phyloP scores from a whole-genome alignment of 2,113 vertebrate genomes.

The Gorsachius goisagi region DNA sequence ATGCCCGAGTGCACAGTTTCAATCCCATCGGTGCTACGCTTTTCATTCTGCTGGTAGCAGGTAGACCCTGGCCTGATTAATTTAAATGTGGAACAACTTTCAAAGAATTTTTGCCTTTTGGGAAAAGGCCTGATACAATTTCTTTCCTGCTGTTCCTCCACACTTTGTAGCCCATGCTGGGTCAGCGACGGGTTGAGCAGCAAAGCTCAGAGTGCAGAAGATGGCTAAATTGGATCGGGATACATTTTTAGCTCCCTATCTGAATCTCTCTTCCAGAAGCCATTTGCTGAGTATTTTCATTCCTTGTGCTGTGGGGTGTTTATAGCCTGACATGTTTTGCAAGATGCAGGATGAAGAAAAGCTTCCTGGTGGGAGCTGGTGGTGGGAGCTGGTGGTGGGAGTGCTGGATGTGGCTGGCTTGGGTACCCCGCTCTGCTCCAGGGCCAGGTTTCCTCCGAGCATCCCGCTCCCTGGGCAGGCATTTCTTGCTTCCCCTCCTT shows the following conservation, averaged over 20 bases:
- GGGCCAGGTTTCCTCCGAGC: not conserved
- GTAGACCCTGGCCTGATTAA: not conserved
- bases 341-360: not conserved
- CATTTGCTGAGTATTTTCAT: not conserved
- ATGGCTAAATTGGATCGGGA: accelerated
- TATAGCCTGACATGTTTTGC: accelerated
- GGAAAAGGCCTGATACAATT: accelerated
- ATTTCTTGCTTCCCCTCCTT: too few species aligned
- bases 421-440: not conserved
- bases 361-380: not conserved
- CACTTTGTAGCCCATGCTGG: accelerated
- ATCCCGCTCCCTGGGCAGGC: not conserved
- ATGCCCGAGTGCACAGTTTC: accelerated
- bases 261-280: not conserved
- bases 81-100: not conserved
- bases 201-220: not conserved
- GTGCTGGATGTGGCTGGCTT: not conserved
- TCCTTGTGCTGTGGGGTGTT: not conserved
- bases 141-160: not conserved
- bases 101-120: not conserved
- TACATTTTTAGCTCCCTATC: not conserved
- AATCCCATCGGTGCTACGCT: accelerated
- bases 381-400: not conserved
- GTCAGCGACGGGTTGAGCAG: not conserved
- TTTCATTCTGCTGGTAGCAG: not conserved